Percentiles rank a stretch among this genome's conserved stretches.
phyloP scores from a whole-genome alignment of 2,113 vertebrate species.

The Nyctereutes procyonoides region DNA sequence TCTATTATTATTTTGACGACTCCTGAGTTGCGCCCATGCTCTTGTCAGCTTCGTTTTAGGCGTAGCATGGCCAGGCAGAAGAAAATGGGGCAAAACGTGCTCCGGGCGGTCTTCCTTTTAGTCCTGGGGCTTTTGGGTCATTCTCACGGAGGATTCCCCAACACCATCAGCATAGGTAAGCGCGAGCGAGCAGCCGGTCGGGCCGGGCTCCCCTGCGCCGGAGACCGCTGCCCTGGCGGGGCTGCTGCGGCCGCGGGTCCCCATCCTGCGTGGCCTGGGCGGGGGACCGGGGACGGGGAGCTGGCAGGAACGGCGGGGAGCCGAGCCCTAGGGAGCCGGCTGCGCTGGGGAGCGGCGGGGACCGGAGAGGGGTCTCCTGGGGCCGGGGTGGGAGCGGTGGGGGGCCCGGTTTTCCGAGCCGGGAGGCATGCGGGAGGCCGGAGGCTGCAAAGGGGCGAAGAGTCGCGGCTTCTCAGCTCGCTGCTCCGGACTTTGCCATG shows the following conservation, averaged over 20 bases:
- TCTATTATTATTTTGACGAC: slow-evolving; percentile 84
- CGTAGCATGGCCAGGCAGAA: slow-evolving; percentile 90
- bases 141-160: slow-evolving; percentile 94
- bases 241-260: slow-evolving; percentile 11
- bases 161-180: slow-evolving; percentile 99
- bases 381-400: background rate
- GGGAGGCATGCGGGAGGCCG: slow-evolving; percentile 1
- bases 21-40: slow-evolving; percentile 90
- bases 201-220: background rate
- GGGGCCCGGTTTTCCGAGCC: background rate
- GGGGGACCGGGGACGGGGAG: background rate
- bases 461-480: slow-evolving; percentile 59
- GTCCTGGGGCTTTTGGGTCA: slow-evolving; percentile 92
- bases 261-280: slow-evolving; percentile 62
- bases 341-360: background rate
- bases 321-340: background rate
- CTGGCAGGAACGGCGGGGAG: background rate
- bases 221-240: slow-evolving; percentile 56
- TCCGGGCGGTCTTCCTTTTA: slow-evolving; percentile 88
- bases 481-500: slow-evolving; percentile 70
- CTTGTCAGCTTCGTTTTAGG: slow-evolving; percentile 89
- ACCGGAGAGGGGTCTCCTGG: slow-evolving; percentile 44
- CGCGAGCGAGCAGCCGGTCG: slow-evolving; percentile 40
- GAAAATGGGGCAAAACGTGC: slow-evolving; percentile 94
- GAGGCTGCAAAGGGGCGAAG: slow-evolving; percentile 47